Base-by-base conservation (phyloP, 2,888 invertebrate genomes). In the Carabus problematicus region DNA sequence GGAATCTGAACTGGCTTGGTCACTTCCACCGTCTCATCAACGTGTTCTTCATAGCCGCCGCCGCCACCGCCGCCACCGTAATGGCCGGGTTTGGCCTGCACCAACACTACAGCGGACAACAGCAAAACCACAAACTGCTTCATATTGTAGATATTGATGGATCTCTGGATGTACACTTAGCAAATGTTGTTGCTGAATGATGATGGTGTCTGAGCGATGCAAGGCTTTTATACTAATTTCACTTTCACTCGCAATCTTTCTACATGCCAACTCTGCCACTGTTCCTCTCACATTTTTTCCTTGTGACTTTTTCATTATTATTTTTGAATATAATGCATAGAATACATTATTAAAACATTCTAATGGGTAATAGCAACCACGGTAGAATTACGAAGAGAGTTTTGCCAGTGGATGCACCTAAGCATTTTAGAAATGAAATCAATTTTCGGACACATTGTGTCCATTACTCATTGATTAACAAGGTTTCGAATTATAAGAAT, bases 21-120 rank as follows among this genome's bases (percentile, higher is more conserved):
- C 84, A 73, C 89, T 89, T 73, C 88, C 85, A 64, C 87, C 86
- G 42, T 88, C 84, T 0, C 87, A 87, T 72, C 85, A 80, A 52
- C 78, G 40, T 43, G 19, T 39, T 70, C 74, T 60, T 72, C 71
- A n/a, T 69, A 59, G 64, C 73, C 59, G 70, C 59, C 70, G 63
- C 75, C 71, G 73, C 75, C 71, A 70, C 74, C 72, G 71, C 11
- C 12, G 12, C 77, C 72, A 73, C 78, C 75, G 70, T 80, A 75
- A 56, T 75, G 78, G n/a, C 80, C 77, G 72, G 79, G 80, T 75
- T 79, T 77, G 73, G 77, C 80, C 9, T 56, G 39, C 29, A 56
- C 56, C 29, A 18, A 56, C 71, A 78, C 73, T 61, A 77, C 77
- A 70, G 79, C 71, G 66, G 75, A 74, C 75, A 78, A 77, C 70